phyloP scores from a whole-genome alignment of 2,888 invertebrate genomes.

The Polydesmus complanatus region DNA sequence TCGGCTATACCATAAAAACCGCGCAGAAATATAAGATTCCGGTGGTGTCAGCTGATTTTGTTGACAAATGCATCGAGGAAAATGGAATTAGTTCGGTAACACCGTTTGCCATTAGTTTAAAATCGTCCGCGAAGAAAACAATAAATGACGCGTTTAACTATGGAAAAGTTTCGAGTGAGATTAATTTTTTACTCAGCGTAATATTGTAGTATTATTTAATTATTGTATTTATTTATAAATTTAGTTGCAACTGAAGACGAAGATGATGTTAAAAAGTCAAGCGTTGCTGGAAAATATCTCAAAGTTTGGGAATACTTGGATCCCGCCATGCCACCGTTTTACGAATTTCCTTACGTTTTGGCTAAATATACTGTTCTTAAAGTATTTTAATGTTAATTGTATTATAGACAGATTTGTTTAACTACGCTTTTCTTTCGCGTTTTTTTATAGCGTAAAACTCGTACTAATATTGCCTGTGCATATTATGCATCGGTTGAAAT shows the following conservation, averaged over 20 bases:
- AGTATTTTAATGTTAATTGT: neutral
- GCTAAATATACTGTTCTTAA: constrained; percentile 11
- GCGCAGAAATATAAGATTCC: constrained; percentile 11
- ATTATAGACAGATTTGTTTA: neutral
- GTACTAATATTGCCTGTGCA: too few relatives aligned
- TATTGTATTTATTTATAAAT: neutral
- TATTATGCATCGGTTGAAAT: neutral
- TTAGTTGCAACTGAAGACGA: too few relatives aligned
- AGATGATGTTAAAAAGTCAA: neutral
- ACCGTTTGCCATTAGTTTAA: neutral
- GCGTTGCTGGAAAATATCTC: neutral
- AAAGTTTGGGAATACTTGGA: constrained; percentile 12
- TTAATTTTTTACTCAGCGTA: neutral
- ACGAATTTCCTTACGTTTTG: constrained; percentile 1
- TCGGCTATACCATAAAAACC: neutral
- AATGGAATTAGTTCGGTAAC: neutral
- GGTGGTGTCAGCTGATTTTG: neutral
- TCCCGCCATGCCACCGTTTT: constrained; percentile 7
- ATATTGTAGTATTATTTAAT: neutral
- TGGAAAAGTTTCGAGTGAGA: neutral
- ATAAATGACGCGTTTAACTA: neutral
- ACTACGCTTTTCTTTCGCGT: too few relatives aligned
- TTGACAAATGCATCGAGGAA: constrained; percentile 8
- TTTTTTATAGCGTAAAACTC: too few relatives aligned
- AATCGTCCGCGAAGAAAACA: neutral